Evolutionary conservation across 2,888 invertebrate species (phyloP), one percentile per base, ranked within the genome.

Genomic region (Ophion slaviceki): DNA sequence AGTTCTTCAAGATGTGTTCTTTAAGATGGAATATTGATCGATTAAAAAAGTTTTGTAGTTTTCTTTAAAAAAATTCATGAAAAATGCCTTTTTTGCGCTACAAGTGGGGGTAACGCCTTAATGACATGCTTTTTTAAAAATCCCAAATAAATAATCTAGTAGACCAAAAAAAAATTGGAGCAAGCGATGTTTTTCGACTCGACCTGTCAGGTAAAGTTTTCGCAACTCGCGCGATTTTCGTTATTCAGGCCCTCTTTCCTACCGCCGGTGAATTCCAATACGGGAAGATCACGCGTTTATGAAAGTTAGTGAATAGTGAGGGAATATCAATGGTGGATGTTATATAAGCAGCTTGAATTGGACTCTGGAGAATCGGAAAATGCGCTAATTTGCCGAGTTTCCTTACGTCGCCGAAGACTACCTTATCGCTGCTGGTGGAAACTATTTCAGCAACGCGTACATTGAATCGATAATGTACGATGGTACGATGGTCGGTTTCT

Each of bases 301-400:
- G 70, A 24, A 70, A 53, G 71, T 59, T 71, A 28, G 57, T 57
- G 66, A 67, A 77, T 72, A 28, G 70, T 70, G 45, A 62, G 24
- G 1, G 47, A 70, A 61, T 62, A 62, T 79, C 61, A 70, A 20
- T 45, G 57, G 72, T 66, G 11, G 36, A n/a, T 47, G 62, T n/a
- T 40, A 32, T 61, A 61, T 28, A 32, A 70, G 40, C 45, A 14
- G 24, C 47, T 78, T 62, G 70, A 47, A 70, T 70, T 68, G 70
- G 20, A 70, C 47, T n/a, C n/a, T n/a, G n/a, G 32, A 68, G 57
- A 70, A 45, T 59, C 28, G 75, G 68, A 61, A 81, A 81, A 47
- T 47, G 36, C 61, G 76, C 64, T 62, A 75, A 81, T 75, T 81
- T 75, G 68, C 6, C 68, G 62, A 81, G 68, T 75, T 61, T 68